Percentiles rank a stretch among this genome's conserved stretches.
phyloP scores from a whole-genome alignment of 2,113 vertebrate genomes.

The Gymnogyps californianus region DNA sequence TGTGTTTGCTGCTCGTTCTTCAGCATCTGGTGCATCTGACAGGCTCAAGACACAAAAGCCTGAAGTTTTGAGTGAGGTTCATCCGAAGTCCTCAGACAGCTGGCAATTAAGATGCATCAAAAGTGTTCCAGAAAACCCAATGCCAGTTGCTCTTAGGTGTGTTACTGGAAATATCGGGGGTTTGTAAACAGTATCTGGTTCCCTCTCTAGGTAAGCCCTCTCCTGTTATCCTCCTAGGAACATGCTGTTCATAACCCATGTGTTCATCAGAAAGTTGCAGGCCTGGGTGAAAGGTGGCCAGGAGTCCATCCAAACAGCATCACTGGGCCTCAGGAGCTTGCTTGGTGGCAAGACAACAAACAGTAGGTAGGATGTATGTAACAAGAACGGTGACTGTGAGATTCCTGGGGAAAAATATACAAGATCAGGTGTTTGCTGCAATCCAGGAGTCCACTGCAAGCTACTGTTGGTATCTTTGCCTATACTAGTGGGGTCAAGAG shows the following conservation, averaged over 20 bases:
- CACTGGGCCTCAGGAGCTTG: background rate
- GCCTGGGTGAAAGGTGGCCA: background rate
- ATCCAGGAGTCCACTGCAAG: background rate
- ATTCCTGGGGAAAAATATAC: background rate
- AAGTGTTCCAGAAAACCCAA: background rate
- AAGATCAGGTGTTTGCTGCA: background rate
- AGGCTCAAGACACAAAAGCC: background rate
- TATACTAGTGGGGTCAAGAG: background rate
- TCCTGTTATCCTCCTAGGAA: background rate
- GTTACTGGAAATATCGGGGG: fast-evolving
- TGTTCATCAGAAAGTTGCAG: background rate
- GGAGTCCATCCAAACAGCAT: background rate
- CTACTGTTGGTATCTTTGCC: background rate
- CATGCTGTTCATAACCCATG: background rate
- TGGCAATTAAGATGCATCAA: background rate
- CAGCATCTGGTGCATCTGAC: background rate
- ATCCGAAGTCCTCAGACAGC: background rate
- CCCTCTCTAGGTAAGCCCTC: background rate
- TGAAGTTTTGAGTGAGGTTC: background rate
- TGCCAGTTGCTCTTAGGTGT: background rate
- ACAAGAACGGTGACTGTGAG: fast-evolving
- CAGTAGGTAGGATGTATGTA: background rate
- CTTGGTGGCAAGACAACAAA: background rate
- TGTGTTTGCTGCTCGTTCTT: background rate
- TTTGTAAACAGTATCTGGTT: background rate